These are phyloP conservation scores for Chymomyza caudatula DNA, from an alignment of 2,888 invertebrate species.

Conservation along the genomic window DNA sequence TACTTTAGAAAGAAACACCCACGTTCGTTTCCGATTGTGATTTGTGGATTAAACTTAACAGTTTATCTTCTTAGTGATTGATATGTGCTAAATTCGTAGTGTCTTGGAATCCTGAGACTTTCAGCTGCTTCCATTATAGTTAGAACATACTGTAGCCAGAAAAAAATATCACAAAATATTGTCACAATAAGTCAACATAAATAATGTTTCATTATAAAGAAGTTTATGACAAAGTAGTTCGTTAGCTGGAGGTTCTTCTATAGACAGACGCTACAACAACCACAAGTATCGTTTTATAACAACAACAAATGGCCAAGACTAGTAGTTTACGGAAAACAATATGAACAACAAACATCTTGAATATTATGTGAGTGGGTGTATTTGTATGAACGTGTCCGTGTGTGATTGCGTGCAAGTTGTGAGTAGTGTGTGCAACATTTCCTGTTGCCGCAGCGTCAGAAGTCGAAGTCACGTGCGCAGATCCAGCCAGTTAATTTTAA, in stretches of 20 bases:
- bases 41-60: too few species aligned
- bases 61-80: too few species aligned
- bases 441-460: background rate
- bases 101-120: too few species aligned
- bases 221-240: background rate
- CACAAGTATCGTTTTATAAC: background rate
- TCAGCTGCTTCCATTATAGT: background rate
- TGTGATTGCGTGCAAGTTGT: slow-evolving; percentile 59
- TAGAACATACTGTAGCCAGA: background rate
- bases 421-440: background rate
- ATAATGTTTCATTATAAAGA: background rate
- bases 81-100: too few species aligned
- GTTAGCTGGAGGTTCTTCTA: background rate
- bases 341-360: slow-evolving; percentile 64
- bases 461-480: slow-evolving; percentile 40
- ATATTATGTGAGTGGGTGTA: slow-evolving; percentile 36
- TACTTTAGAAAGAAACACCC: too few species aligned
- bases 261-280: background rate
- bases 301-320: background rate
- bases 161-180: background rate
- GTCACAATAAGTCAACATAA: background rate
- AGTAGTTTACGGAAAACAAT: slow-evolving; percentile 11
- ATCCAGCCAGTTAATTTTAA: slow-evolving; percentile 61
- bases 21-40: too few species aligned
- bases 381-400: slow-evolving; percentile 53